Base-by-base conservation (phyloP, 1,140 invertebrate genomes). In the Pachypsylla venusta region DNA sequence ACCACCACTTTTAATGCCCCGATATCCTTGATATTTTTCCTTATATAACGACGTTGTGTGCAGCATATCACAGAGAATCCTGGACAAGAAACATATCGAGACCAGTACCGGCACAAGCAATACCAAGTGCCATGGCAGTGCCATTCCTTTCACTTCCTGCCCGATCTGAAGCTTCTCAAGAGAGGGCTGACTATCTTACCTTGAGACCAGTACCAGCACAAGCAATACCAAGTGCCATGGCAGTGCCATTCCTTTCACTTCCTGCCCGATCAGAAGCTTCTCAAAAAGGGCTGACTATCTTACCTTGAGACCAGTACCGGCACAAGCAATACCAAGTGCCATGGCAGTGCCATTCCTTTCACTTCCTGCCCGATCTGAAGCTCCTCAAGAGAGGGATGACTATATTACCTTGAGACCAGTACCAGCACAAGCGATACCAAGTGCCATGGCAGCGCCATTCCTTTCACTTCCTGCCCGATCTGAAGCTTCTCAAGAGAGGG, bases 301-400 rank as follows among this genome's bases (percentile, higher is more conserved):
- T 61, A 75, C 73, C 70, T 84, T 84, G 26, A 94, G 79, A 13
- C 94, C 95, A 12, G 93, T 95, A 16, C 95, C 95, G 48, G 95
- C 95, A 74, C 96, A 99, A 2, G 95, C 93, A 63, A 99, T 98
- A 59, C 95, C 96, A 54, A 99, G 71, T 10, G 96, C 96, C 90
- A 99, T 97, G 5, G 95, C 97, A 13, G 96, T 94, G 39, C 97
- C 97, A 71, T 98, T 99, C 55, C 97, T 81, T 0, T 99, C 96
- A 72, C n/a, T n/a, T n/a, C n/a, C n/a, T n/a, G n/a, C n/a, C n/a
- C n/a, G n/a, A n/a, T n/a, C n/a, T n/a, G n/a, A n/a, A n/a, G n/a
- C n/a, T n/a, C n/a, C n/a, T n/a, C n/a, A n/a, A n/a, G n/a, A n/a
- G n/a, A n/a, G n/a, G n/a, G n/a, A n/a, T n/a, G n/a, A n/a, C n/a